Conservation (phyloP, 2,797 vertebrate species). For the Chloroceryle amazona region DNA sequence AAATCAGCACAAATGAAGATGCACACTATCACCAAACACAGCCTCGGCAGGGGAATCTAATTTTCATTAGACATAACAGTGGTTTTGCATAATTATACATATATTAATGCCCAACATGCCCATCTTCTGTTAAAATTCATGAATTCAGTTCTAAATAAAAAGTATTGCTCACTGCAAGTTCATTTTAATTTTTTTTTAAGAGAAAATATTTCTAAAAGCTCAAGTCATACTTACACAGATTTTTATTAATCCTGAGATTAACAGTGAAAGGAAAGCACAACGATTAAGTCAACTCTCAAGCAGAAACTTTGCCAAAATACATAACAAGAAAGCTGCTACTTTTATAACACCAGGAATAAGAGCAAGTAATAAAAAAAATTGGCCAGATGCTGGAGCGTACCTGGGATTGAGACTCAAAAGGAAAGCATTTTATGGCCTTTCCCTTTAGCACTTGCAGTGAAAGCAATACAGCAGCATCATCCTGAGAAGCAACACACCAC, state of each 20-base stretch:
- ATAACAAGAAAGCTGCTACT: neutral
- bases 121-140: conserved; percentile 77
- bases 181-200: neutral
- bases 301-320: neutral
- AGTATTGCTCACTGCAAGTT: conserved; percentile 38
- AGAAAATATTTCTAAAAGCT: conserved; percentile 35
- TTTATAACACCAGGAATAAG: neutral
- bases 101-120: conserved; percentile 68
- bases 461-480: neutral
- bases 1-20: conserved; percentile 46
- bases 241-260: conserved; percentile 66
- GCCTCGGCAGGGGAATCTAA: conserved; percentile 53
- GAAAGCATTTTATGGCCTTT: neutral
- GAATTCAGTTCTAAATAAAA: conserved; percentile 75
- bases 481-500: rapidly evolving
- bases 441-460: neutral
- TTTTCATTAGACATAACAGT: conserved; percentile 74
- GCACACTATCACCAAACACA: conserved; percentile 52
- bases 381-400: neutral
- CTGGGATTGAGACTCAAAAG: neutral
- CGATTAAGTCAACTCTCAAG: neutral
- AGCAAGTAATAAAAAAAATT: neutral
- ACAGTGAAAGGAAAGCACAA: neutral
- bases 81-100: conserved; percentile 76
- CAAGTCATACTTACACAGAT: neutral